Percentiles rank a stretch among this genome's conserved stretches.
These are phyloP conservation scores for Campoletis sonorensis DNA, from an alignment of 1,140 invertebrate species.

Conservation along the genomic window DNA sequence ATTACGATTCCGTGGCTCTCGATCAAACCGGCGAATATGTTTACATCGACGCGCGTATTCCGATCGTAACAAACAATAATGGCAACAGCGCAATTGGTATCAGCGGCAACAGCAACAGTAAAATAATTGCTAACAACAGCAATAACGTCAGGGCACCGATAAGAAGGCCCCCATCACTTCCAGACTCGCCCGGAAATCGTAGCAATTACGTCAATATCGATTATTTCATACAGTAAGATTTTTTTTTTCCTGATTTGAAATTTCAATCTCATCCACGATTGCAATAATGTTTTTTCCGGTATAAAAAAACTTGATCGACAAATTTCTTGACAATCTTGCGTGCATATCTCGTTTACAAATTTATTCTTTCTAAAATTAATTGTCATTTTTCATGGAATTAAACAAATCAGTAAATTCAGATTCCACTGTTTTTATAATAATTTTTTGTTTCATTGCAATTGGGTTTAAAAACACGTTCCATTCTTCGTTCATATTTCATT, in stretches of 20 bases:
- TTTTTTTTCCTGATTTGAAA: neutral
- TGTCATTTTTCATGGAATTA: too few species aligned
- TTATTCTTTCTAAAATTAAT: too few species aligned
- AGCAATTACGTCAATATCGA: conserved; percentile 94
- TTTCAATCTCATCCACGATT: neutral
- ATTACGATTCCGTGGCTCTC: conserved; percentile 88
- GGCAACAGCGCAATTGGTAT: conserved; percentile 42
- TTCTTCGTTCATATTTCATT: too few species aligned
- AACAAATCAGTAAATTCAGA: too few species aligned
- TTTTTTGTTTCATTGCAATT: too few species aligned
- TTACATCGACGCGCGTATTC: conserved; percentile 82
- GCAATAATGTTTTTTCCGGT: too few species aligned
- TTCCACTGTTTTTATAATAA: too few species aligned
- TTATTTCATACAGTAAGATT: conserved; percentile 88
- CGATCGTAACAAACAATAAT: conserved; percentile 68
- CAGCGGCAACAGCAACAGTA: conserved; percentile 17
- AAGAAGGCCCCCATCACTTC: conserved; percentile 77
- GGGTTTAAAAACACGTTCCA: too few species aligned
- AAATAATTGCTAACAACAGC: neutral
- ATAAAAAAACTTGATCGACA: too few species aligned
- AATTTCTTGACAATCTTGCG: too few species aligned
- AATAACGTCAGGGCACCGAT: conserved; percentile 60
- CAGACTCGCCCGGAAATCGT: conserved; percentile 84
- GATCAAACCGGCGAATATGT: conserved; percentile 89
- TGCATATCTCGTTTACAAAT: too few species aligned